Percentiles rank a stretch among this genome's conserved stretches.
Conservation (phyloP, 2,888 invertebrate genomes). For the Luperina testacea region DNA sequence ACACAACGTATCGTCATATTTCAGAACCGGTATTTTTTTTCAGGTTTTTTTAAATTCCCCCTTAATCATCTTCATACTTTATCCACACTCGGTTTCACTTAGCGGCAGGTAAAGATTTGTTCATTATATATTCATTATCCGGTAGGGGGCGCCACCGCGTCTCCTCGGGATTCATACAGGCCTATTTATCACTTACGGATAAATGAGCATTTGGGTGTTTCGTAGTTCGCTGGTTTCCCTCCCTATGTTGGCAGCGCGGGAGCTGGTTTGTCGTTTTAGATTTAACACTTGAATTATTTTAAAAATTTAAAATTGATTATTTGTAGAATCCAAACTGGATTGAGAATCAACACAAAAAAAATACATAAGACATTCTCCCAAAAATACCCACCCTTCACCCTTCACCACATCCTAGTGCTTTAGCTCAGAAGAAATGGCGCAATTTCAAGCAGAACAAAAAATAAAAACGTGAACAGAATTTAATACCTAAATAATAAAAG, state of each 20-base stretch:
- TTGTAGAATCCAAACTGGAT: neutral
- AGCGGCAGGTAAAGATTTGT: conserved; percentile 76
- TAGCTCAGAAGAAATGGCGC: neutral
- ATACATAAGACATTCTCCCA: no score
- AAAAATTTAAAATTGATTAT: neutral
- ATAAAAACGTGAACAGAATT: neutral
- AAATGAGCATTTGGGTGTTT: conserved; percentile 83
- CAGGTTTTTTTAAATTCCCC: neutral
- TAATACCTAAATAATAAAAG: conserved; percentile 1
- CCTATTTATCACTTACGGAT: conserved; percentile 87
- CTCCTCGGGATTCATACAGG: conserved; percentile 77
- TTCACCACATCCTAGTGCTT: neutral
- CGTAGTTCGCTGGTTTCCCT: conserved; percentile 72
- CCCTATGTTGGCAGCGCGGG: conserved; percentile 56
- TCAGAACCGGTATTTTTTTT: neutral
- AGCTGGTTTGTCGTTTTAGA: conserved; percentile 31
- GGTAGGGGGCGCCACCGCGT: conserved; percentile 60
- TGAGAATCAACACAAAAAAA: neutral
- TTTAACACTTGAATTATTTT: neutral
- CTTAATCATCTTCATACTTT: conserved; percentile 43
- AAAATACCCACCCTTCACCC: no score
- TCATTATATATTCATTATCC: conserved; percentile 84
- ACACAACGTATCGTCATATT: neutral
- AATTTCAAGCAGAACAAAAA: neutral
- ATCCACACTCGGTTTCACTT: conserved; percentile 61